Base-by-base conservation (phyloP, 1,140 invertebrate genomes). In the Hormaphis cornu region DNA sequence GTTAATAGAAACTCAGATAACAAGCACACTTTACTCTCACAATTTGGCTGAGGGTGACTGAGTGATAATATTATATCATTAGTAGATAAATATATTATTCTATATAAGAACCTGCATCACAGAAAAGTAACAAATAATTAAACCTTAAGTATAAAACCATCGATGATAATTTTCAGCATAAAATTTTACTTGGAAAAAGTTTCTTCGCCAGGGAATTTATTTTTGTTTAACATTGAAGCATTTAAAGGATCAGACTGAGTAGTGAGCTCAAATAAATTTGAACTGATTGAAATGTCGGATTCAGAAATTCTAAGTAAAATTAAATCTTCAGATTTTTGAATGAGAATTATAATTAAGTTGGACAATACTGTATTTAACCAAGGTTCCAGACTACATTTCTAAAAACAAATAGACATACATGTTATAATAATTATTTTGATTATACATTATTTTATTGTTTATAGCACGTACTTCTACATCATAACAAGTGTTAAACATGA, bases 261-360 rank as follows among this genome's bases (percentile, higher is more conserved):
- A 48, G 44, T 48, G n/a, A 66, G 44, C 50, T 66, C 61, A 6
- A 50, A 66, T 66, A 66, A 66, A 66, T 66, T 66, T 22, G 61
- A 66, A n/a, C 61, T 66, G 7, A 66, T 66, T 48, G 28, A 50
- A 33, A 66, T 66, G 35, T 66, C 61, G 16, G 42, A 48, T 48
- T 66, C 61, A 20, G 61, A 66, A 66, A 66, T 66, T n/a, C 44
- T 50, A 16, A 48, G 28, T n/a, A 66, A 14, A 24, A 66, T 46
- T 50, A 66, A 44, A 48, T 66, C 61, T 50, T 66, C 61, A n/a
- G 61, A 66, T 50, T 46, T 66, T 46, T 66, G 61, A 50, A 66
- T 48, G 14, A 46, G 42, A 33, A 66, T 66, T 48, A 66, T 66
- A 16, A 66, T 48, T 33, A 66, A 66, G 6, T 66, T 66, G 1